Base-by-base conservation (phyloP, 2,113 vertebrate species). In the Carassius gibelio region DNA sequence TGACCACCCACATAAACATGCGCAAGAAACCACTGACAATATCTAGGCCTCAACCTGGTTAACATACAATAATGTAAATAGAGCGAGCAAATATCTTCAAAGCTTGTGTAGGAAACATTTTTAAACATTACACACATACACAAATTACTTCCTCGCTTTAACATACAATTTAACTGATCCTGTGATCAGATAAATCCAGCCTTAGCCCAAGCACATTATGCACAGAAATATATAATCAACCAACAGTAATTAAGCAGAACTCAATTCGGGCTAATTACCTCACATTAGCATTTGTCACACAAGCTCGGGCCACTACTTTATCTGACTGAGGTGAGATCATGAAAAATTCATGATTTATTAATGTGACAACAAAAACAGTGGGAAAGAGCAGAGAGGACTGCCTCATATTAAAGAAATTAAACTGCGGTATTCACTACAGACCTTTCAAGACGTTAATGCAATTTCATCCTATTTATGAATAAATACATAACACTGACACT, bases 261-360 rank as follows among this genome's bases (percentile, higher is more conserved):
- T 30, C 57, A 82, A 90, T 92, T 93, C 85, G 82, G 82, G 90
- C 92, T 91, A 93, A 94, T 93, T 92, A 94, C 89, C 86, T 90
- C 88, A 88, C 91, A 93, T 94, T 94, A 92, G 90, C 93, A 93
- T 88, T 93, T 91, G 92, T 86, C 87, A 79, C 78, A 80, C 76
- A 89, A 87, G 91, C 91, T 87, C 68, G 8, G 83, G 88, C 88
- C 8, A 84, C 75, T 84, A 77, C 90, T 93, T 92, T 92, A 94
- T 93, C 91, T 90, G 76, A 89, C 88, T 83, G 91, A 85, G 89
- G 84, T 89, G 89, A 90, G 90, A 88, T 87, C 89, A 93, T 94
- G 91, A 95, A 94, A 94, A 92, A 94, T 94, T 93, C 93, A 94
- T 93, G 88, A 91, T 84, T 93, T 94, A 93, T 93, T 93, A 92